A percentile compares a stretch with the other conserved stretches of the same genome.
Conservation (phyloP, 2,888 invertebrate genomes). For the Ophion ventricosus region DNA sequence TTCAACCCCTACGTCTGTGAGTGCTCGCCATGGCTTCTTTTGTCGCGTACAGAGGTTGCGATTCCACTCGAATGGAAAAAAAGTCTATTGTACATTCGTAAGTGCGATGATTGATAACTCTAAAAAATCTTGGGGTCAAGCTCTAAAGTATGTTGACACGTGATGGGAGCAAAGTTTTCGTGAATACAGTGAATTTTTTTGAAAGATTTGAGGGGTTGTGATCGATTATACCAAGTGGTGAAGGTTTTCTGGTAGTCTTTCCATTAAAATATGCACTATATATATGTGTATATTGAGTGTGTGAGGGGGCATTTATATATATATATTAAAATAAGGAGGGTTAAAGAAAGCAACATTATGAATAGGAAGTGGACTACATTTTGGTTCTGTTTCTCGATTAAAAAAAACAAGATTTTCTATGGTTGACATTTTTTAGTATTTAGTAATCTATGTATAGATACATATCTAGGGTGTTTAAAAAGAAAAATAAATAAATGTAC, state of each 20-base stretch:
- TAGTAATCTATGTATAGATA: too few relatives aligned
- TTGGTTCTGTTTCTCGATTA: too few relatives aligned
- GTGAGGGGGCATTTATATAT: too few relatives aligned
- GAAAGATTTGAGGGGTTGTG: constrained; percentile 25
- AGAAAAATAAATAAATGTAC: too few relatives aligned
- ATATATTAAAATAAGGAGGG: too few relatives aligned
- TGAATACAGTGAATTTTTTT: background rate
- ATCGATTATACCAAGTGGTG: constrained; percentile 35
- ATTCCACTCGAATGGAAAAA: background rate
- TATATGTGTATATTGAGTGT: background rate
- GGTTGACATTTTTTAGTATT: too few relatives aligned
- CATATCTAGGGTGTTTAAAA: too few relatives aligned
- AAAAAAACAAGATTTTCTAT: too few relatives aligned
- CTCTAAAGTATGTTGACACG: constrained; percentile 33
- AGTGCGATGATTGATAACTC: constrained; percentile 19
- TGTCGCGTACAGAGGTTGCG: background rate
- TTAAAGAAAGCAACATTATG: too few relatives aligned
- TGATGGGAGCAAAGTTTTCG: constrained; percentile 6
- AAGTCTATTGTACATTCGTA: background rate
- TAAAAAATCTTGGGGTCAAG: constrained; percentile 14
- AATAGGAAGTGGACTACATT: too few relatives aligned
- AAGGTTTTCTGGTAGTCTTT: background rate
- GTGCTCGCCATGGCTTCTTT: background rate
- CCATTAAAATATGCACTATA: background rate
- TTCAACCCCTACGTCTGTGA: too few relatives aligned